Evolutionary conservation across 2,113 vertebrate genomes (phyloP).

Genomic region (Dolichallabes microphthalmus): DNA sequence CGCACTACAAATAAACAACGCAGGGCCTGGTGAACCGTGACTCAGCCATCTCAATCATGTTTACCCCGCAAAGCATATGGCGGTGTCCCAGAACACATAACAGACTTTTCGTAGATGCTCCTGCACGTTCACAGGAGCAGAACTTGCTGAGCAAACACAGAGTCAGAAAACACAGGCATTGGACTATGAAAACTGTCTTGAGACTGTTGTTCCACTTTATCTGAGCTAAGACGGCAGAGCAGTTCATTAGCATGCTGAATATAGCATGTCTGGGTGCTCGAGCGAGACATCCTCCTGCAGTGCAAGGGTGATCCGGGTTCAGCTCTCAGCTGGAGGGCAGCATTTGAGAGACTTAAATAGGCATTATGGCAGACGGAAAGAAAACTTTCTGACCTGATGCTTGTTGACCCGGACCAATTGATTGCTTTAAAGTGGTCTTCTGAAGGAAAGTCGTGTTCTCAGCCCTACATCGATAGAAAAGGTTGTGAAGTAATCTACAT

Average conservation of each 20-base stretch:
- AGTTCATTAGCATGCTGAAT: conserved; percentile 17
- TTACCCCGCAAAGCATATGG: conserved; percentile 28
- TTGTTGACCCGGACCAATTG: neutral
- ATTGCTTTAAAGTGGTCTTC: neutral
- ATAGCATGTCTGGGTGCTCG: neutral
- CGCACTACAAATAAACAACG: conserved; percentile 32
- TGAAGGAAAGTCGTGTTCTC: neutral
- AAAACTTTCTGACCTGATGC: neutral
- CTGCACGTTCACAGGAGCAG: conserved; percentile 5
- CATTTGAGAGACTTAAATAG: neutral
- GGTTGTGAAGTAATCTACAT: neutral
- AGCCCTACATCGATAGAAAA: neutral
- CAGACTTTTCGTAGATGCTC: neutral
- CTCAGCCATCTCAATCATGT: conserved; percentile 43
- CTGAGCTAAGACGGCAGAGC: neutral
- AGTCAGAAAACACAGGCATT: neutral
- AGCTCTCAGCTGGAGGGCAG: neutral
- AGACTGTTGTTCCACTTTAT: neutral
- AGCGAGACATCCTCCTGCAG: neutral
- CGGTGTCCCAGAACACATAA: conserved; percentile 21
- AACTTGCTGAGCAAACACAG: conserved; percentile 14
- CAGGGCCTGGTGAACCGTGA: conserved; percentile 13
- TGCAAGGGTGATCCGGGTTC: neutral
- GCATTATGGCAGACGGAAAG: neutral
- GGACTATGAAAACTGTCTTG: neutral